These are phyloP conservation scores for Epinotia ramella DNA, from an alignment of 2,888 invertebrate genomes.

Conservation along the genomic window DNA sequence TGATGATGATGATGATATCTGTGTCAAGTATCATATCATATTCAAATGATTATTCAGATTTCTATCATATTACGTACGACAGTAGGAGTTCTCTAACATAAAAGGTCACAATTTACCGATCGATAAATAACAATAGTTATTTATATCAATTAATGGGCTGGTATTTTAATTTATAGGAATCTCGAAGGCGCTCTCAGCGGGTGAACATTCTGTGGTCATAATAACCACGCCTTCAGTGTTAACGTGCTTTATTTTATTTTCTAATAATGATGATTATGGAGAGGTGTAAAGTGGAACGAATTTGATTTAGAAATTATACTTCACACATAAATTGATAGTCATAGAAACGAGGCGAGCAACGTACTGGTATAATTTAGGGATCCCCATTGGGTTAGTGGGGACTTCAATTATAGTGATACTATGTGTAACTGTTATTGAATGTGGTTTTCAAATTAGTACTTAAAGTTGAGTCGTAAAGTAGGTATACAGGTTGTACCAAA, in stretches of 20 bases:
- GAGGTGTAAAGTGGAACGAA: conserved; percentile 41
- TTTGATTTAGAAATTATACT: conserved; percentile 29
- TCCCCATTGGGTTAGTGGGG: conserved; percentile 4
- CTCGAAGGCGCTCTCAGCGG: conserved; percentile 36
- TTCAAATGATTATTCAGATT: conserved; percentile 36
- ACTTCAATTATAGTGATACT: not conserved
- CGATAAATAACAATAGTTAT: conserved; percentile 46
- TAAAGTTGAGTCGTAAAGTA: not conserved
- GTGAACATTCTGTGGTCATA: conserved; percentile 32
- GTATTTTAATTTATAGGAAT: conserved; percentile 46
- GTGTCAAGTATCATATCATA: conserved; percentile 14
- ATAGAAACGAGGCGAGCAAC: conserved; percentile 7
- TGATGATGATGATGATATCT: too few relatives aligned
- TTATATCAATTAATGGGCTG: conserved; percentile 44
- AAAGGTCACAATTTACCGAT: conserved; percentile 35
- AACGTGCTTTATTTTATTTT: conserved; percentile 35
- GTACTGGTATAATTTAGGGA: conserved; percentile 13
- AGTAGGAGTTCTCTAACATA: conserved; percentile 39
- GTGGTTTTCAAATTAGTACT: not conserved
- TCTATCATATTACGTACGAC: conserved; percentile 32
- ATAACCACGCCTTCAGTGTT: conserved; percentile 38
- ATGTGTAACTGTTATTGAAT: not conserved
- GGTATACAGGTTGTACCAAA: too few relatives aligned
- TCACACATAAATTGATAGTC: conserved; percentile 14
- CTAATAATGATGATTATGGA: conserved; percentile 26